Conservation (phyloP, 2,797 vertebrate genomes). For the Pitangus sulphuratus region DNA sequence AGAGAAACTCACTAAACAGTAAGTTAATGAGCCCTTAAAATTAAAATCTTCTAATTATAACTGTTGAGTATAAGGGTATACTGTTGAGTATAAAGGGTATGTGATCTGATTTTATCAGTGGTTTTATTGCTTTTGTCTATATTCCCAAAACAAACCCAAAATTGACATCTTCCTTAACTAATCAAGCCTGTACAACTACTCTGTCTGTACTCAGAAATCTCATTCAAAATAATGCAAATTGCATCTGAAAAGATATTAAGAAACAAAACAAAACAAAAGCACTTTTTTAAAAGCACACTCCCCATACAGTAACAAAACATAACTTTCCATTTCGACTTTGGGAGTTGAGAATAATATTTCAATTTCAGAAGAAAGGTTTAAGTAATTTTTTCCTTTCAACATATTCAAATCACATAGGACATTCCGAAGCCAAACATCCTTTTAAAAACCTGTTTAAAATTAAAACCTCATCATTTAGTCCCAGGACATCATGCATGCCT, state of each 20-base stretch:
- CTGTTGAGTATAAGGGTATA: no score
- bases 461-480: background rate
- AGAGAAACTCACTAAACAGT: background rate
- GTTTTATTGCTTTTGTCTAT: background rate
- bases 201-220: background rate
- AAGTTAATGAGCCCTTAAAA: background rate
- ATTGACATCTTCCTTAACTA: background rate
- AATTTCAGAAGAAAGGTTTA: background rate
- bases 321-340: background rate
- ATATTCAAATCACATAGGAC: background rate
- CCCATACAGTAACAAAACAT: background rate
- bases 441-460: constrained; percentile 4
- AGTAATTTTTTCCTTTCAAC: background rate
- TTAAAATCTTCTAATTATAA: background rate
- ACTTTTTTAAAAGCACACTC: background rate
- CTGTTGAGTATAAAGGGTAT: no score
- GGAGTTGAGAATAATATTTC: background rate
- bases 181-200: background rate
- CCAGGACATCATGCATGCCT: background rate
- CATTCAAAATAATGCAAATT: background rate
- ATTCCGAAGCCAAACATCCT: constrained; percentile 15
- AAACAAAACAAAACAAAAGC: background rate
- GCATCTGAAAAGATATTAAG: background rate
- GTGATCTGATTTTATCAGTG: background rate
- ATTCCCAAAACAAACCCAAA: background rate